phyloP scores from a whole-genome alignment of 2,797 vertebrate species.

The Balearica regulorum region DNA sequence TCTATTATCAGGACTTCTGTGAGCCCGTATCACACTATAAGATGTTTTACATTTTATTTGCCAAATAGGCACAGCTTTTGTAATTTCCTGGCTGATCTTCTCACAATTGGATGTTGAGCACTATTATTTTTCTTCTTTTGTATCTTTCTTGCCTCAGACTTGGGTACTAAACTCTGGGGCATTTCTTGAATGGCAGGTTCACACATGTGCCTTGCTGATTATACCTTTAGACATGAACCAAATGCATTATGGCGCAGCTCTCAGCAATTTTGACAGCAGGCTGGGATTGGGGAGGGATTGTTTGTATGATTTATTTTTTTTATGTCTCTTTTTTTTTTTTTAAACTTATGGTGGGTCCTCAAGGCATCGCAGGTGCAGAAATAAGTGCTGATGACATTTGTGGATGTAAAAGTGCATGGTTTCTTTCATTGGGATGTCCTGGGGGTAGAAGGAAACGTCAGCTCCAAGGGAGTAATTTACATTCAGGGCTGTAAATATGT shows the following conservation, averaged over 20 bases:
- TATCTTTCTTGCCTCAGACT: background rate
- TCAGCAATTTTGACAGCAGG: slow-evolving; percentile 43
- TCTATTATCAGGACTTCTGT: background rate
- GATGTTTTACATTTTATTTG: background rate
- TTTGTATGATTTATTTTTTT: background rate
- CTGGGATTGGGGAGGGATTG: background rate
- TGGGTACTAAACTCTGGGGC: slow-evolving; percentile 24
- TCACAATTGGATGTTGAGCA: background rate
- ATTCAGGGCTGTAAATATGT: slow-evolving; percentile 1
- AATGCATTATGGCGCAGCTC: background rate
- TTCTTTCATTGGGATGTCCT: slow-evolving; percentile 16
- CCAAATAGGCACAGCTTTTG: background rate
- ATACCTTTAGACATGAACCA: slow-evolving; percentile 22
- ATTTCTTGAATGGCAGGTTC: slow-evolving; percentile 39
- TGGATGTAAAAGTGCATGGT: slow-evolving; percentile 32
- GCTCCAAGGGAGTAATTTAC: slow-evolving; percentile 26
- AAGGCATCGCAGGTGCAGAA: slow-evolving; percentile 56
- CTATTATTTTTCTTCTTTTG: background rate
- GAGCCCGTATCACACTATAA: background rate
- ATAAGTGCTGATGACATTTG: slow-evolving; percentile 52
- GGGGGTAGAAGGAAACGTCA: background rate
- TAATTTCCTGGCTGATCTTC: background rate
- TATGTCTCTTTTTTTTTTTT: background rate
- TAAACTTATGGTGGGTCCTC: slow-evolving; percentile 5
- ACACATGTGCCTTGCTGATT: slow-evolving; percentile 10